Percentiles rank a stretch among this genome's conserved stretches.
Evolutionary conservation across 2,113 vertebrate species (phyloP).

Genomic region (Eretmochelys imbricata): DNA sequence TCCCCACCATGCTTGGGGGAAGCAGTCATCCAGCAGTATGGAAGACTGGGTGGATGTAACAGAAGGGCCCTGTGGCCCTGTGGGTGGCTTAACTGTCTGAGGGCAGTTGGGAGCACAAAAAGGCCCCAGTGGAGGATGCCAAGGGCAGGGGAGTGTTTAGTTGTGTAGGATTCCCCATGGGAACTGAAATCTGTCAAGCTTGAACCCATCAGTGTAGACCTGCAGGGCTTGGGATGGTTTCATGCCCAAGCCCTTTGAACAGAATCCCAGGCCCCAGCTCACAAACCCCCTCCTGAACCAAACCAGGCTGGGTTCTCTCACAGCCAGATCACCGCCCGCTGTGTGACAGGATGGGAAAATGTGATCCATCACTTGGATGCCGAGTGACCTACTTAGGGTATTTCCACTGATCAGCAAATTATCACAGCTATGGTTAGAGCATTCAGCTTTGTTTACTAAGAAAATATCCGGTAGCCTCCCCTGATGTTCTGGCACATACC

Average conservation of each 20-base stretch:
- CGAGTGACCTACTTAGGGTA: conserved; percentile 33
- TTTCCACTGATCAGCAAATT: conserved; percentile 69
- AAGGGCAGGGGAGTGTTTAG: neutral
- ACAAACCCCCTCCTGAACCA: neutral
- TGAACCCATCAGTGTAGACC: neutral
- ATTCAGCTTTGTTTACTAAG: conserved; percentile 55
- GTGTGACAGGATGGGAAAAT: conserved; percentile 41
- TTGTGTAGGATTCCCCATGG: neutral
- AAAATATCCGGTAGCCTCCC: conserved; percentile 65
- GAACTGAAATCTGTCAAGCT: neutral
- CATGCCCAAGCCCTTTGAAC: neutral
- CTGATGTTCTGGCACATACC: neutral
- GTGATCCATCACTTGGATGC: conserved; percentile 59
- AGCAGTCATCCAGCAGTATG: neutral
- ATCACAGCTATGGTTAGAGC: neutral
- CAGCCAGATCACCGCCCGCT: neutral
- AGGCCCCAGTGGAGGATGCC: neutral
- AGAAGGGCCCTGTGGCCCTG: accelerated
- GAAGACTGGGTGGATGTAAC: accelerated
- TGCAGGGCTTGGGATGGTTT: neutral
- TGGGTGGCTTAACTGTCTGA: neutral
- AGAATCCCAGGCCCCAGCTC: neutral
- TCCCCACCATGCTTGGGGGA: neutral
- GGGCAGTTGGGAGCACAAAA: accelerated
- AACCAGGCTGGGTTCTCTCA: neutral